Evolutionary conservation across 1,140 invertebrate species (phyloP).

Genomic region (Diplogasteroides magnus): DNA sequence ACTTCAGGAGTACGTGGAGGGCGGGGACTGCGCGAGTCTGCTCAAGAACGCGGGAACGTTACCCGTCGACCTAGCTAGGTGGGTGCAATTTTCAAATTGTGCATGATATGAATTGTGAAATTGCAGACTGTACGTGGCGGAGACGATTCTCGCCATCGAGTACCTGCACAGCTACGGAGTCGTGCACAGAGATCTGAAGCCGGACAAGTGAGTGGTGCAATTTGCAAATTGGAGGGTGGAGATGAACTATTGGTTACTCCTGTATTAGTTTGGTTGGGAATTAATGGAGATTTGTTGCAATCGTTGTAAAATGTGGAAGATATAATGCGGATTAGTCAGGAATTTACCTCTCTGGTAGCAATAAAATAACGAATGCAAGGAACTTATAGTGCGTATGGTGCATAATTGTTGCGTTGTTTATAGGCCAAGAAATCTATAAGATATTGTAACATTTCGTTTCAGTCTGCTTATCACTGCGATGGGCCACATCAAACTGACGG

Average conservation of each 20-base stretch:
- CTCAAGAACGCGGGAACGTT: conserved; percentile 88
- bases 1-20: conserved; percentile 83
- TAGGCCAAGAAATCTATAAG: too few species aligned
- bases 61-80: conserved; percentile 83
- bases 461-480: conserved; percentile 90
- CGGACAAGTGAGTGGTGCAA: conserved; percentile 69
- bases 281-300: neutral
- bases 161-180: conserved; percentile 98
- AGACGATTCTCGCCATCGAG: conserved; percentile 95
- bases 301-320: neutral
- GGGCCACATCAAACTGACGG: conserved; percentile 98
- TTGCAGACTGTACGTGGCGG: conserved; percentile 95
- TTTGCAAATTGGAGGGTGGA: conserved; percentile 59
- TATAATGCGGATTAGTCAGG: too few species aligned
- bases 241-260: neutral
- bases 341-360: too few species aligned
- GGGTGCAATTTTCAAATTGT: neutral
- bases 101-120: too few species aligned
- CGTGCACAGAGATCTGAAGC: conserved; percentile 94
- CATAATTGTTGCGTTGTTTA: too few species aligned
- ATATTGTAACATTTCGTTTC: conserved; percentile 56
- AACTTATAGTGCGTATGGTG: too few species aligned
- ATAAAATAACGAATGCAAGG: too few species aligned
- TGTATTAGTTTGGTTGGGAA: too few species aligned
- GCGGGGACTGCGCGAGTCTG: conserved; percentile 92